These are phyloP conservation scores for Cnemophilus loriae DNA, from an alignment of 2,113 vertebrate genomes.

Conservation along the genomic window DNA sequence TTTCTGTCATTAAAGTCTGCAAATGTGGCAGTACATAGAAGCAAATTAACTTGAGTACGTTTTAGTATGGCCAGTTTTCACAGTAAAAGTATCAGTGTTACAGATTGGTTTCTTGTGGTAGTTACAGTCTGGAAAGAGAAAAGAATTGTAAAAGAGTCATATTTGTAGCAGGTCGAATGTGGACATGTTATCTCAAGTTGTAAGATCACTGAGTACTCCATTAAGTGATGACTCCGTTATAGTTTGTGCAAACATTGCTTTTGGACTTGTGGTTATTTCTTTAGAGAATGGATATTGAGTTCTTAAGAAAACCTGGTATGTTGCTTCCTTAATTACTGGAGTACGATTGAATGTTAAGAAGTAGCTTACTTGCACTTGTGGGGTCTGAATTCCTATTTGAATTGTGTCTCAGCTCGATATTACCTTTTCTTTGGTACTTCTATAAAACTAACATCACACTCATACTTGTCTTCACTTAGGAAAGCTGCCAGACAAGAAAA, in stretches of 20 bases:
- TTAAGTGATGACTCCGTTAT: not conserved
- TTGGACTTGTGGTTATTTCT: not conserved
- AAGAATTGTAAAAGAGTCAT: not conserved
- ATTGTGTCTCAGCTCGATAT: not conserved
- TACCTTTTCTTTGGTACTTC: no score
- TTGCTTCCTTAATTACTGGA: conserved; percentile 27
- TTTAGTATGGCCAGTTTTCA: not conserved
- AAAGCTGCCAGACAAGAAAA: not conserved
- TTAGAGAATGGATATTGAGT: not conserved
- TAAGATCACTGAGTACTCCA: not conserved
- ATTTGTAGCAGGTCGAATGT: not conserved
- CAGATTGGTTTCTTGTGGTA: not conserved
- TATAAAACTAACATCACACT: no score
- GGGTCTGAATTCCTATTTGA: not conserved
- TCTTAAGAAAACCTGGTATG: not conserved
- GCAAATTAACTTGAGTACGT: not conserved
- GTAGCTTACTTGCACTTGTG: not conserved
- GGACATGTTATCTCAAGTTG: not conserved
- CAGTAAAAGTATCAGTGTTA: not conserved
- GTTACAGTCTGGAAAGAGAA: not conserved
- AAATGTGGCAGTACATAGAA: not conserved
- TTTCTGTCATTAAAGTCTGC: not conserved
- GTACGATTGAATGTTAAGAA: not conserved
- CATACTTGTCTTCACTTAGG: not conserved
- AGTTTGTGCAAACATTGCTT: not conserved